phyloP scores from a whole-genome alignment of 1,140 invertebrate species.

The Proales similis region DNA sequence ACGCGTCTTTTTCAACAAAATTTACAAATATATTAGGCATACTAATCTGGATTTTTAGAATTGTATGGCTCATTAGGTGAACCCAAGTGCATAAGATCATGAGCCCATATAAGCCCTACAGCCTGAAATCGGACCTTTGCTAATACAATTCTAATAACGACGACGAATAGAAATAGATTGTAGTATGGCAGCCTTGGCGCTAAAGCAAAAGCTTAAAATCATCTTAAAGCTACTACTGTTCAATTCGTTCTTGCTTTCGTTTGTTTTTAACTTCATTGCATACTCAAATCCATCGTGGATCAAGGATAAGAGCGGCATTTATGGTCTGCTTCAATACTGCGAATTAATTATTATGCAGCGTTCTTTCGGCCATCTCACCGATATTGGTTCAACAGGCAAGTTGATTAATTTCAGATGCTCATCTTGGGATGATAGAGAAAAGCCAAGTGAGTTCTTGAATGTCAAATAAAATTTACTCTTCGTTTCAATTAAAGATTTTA shows the following conservation, averaged over 20 bases:
- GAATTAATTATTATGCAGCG: neutral
- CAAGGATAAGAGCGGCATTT: neutral
- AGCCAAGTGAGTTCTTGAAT: constrained; percentile 23
- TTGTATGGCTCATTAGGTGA: too few species aligned
- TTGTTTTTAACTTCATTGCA: constrained; percentile 29
- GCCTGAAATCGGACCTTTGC: constrained; percentile 5
- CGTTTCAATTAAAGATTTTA: neutral
- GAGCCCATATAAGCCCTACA: neutral
- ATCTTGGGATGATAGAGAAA: constrained; percentile 19
- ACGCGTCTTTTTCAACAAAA: too few species aligned
- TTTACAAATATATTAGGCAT: too few species aligned
- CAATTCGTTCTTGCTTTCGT: constrained; percentile 17
- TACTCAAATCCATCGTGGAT: constrained; percentile 33
- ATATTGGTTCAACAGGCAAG: neutral
- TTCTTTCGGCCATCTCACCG: too few species aligned
- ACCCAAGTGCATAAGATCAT: neutral
- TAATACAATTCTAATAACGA: constrained; percentile 5
- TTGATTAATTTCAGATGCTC: constrained; percentile 1
- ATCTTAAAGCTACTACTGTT: constrained; percentile 23
- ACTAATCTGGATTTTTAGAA: too few species aligned
- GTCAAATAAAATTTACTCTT: neutral
- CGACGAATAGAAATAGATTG: neutral
- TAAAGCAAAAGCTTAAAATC: constrained; percentile 17
- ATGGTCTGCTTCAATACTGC: constrained; percentile 23
- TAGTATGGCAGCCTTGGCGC: constrained; percentile 2